phyloP scores from a whole-genome alignment of 2,113 vertebrate genomes.

The Gila orcuttii region DNA sequence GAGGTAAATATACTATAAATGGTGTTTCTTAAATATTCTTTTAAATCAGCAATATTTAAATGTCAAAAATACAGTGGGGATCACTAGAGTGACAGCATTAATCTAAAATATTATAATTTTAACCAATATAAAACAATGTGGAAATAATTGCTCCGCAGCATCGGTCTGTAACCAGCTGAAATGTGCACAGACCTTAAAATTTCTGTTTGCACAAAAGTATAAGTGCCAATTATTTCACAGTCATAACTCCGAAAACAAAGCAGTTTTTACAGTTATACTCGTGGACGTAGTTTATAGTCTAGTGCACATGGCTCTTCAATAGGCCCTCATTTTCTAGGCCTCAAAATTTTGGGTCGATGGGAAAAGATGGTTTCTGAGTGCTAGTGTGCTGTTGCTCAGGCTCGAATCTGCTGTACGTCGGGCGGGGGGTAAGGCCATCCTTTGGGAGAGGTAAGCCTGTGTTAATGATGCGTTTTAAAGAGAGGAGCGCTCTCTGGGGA shows the following conservation, averaged over 20 bases:
- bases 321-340: not conserved
- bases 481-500: slow-evolving; percentile 67
- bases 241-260: not conserved
- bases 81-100: not conserved
- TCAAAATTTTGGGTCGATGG: slow-evolving; percentile 12
- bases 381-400: slow-evolving; percentile 36
- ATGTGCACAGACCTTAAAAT: not conserved
- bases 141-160: not conserved
- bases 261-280: not conserved
- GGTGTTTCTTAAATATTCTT: not conserved
- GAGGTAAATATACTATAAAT: not conserved
- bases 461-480: slow-evolving; percentile 77
- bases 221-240: not conserved
- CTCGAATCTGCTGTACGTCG: slow-evolving; percentile 8
- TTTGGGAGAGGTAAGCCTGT: slow-evolving; percentile 58
- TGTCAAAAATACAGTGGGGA: not conserved
- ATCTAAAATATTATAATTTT: not conserved
- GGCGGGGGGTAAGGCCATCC: slow-evolving; percentile 22
- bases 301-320: not conserved
- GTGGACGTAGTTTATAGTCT: not conserved
- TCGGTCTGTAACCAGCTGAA: not conserved
- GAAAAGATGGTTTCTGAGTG: slow-evolving; percentile 10
- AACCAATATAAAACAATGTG: not conserved
- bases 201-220: not conserved
- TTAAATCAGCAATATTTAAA: not conserved